These are phyloP conservation scores for human DNA, from an alignment of 2,113 vertebrate genomes.

Conservation along the genomic window DNA sequence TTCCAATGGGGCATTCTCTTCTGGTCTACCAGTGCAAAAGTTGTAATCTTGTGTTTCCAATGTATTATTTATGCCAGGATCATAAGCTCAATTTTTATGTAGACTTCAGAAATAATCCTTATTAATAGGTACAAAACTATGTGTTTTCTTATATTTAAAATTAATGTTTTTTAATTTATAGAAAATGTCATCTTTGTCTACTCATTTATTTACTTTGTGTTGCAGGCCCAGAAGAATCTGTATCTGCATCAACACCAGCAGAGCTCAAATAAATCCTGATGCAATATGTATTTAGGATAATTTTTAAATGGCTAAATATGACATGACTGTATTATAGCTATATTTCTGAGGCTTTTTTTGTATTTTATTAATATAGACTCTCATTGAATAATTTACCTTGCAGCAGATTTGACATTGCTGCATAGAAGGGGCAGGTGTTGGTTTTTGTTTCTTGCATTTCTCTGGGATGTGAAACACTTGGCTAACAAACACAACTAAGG, in stretches of 20 bases:
- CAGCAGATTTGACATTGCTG: not conserved
- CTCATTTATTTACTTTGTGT: not conserved
- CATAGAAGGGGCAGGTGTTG: fast-evolving
- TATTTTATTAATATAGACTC: not conserved
- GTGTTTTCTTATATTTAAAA: not conserved
- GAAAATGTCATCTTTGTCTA: not conserved
- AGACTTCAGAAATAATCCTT: not conserved
- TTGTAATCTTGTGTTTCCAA: not conserved
- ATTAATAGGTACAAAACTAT: not conserved
- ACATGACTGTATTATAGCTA: not conserved
- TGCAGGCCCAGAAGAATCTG: conserved; percentile 16
- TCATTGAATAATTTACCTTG: not conserved
- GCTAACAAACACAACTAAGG: not conserved
- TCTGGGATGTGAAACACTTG: not conserved
- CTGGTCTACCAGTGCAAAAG: not conserved
- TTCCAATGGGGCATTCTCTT: not conserved
- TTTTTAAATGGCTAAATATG: not conserved
- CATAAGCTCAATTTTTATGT: not conserved
- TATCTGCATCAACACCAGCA: not conserved
- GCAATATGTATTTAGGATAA: not conserved
- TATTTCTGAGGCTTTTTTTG: not conserved
- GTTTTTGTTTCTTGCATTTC: not conserved
- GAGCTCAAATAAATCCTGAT: not conserved
- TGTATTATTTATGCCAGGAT: not conserved
- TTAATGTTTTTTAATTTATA: not conserved